Evolutionary conservation across 2,888 invertebrate genomes (phyloP).

Genomic region (Dolomedes plantarius): DNA sequence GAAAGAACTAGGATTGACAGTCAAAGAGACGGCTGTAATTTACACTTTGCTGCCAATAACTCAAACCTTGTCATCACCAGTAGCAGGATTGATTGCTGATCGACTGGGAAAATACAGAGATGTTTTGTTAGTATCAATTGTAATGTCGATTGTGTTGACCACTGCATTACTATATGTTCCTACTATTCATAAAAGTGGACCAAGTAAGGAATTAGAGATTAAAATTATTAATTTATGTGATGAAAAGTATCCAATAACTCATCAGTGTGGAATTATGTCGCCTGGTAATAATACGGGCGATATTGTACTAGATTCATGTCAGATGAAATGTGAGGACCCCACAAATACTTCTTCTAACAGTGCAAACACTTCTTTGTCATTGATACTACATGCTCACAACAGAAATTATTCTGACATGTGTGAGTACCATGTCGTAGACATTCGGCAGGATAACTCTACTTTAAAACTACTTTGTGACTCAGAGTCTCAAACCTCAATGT

Average conservation of each 20-base stretch:
- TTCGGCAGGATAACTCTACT: not conserved
- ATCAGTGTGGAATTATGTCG: not conserved
- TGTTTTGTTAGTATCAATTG: slow-evolving; percentile 86
- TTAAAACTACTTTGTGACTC: not conserved
- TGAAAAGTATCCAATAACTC: not conserved
- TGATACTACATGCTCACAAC: not conserved
- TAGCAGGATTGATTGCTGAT: slow-evolving; percentile 85
- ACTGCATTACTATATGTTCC: slow-evolving; percentile 82
- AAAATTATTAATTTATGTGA: not conserved
- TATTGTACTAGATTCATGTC: not conserved
- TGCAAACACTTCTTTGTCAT: not conserved
- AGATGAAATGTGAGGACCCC: not conserved
- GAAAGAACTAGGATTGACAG: slow-evolving; percentile 90
- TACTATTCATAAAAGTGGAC: not conserved
- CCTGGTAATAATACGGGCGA: not conserved
- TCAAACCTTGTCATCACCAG: slow-evolving; percentile 88
- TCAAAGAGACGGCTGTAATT: slow-evolving; percentile 90
- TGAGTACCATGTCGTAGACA: not conserved
- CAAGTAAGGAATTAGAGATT: not conserved
- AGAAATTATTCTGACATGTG: not conserved
- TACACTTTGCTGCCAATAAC: slow-evolving; percentile 90
- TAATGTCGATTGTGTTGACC: slow-evolving; percentile 87
- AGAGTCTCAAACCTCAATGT: not conserved
- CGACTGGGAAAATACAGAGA: slow-evolving; percentile 91
- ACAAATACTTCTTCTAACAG: no score